Base-by-base conservation (phyloP, 2,113 vertebrate species). In the Hiodon alosoides region DNA sequence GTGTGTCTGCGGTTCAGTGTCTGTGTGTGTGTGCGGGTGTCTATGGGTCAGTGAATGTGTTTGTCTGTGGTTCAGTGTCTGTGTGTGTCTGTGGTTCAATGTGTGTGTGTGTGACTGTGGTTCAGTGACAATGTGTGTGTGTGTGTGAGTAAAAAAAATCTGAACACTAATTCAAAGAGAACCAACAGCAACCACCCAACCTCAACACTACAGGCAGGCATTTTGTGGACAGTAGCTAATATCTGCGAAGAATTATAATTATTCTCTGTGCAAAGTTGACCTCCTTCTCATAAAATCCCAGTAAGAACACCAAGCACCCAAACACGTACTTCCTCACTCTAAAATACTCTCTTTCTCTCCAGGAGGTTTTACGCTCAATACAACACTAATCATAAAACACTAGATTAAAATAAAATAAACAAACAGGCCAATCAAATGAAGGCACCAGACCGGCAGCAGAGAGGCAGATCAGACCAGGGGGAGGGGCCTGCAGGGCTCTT, bases 371-470 rank as follows among this genome's bases (percentile, higher is more conserved):
- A 46, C 52, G 10, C 11, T 13, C 65, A 62, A 50, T 59, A 72
- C 31, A 59, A 67, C 70, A 48, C 31, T 31, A 72, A 50, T 52
- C 57, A 76, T 81, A 47, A 74, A 87, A 87, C 76, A 85, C 74
- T 87, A 77, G 69, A 83, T 81, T 85, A 31, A 31, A 31, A 31
- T 77, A 73, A 77, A 60, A 71, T 84, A 69, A 81, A 79, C 47
- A 83, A 78, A 79, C 78, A 70, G 70, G 17, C 55, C 77, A 77
- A 83, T 79, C 64, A 81, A 79, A 84, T 83, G 77, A 92, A 92
- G 90, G 90, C 90, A 90, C 90, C 82, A 83, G 86, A 88, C 84
- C 81, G 79, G 81, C 82, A 86, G 82, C 82, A 86, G 82, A 31
- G 55, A 71, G 31, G 55, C 58, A 55, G 31, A 10, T 52, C 69